Evolutionary conservation across 1,140 invertebrate genomes (phyloP).

Genomic region (Daktulosphaira vitifoliae): DNA sequence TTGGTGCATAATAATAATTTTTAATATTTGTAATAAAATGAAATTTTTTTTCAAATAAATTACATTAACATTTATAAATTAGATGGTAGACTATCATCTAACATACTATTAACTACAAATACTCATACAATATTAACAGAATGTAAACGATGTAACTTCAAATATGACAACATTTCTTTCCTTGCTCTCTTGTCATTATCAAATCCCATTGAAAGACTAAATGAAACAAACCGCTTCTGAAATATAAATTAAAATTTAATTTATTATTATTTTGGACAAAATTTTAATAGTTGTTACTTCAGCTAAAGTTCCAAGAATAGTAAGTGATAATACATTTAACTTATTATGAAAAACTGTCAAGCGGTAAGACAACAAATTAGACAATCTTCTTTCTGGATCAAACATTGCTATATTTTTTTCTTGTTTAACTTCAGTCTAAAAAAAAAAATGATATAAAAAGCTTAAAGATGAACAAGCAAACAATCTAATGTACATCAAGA

Average conservation of each 20-base stretch:
- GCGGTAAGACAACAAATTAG: slow-evolving; percentile 20
- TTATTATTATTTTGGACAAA: no score
- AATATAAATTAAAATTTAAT: not conserved
- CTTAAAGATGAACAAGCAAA: no score
- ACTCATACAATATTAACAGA: slow-evolving; percentile 20
- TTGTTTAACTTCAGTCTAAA: slow-evolving; percentile 10
- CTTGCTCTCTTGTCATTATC: slow-evolving; percentile 22
- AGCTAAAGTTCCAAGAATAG: slow-evolving; percentile 24
- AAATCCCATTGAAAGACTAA: slow-evolving; percentile 30
- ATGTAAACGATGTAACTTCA: slow-evolving; percentile 19
- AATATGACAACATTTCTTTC: slow-evolving; percentile 29
- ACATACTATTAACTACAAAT: no score
- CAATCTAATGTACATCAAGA: no score
- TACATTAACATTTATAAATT: no score
- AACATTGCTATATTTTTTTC: slow-evolving; percentile 12
- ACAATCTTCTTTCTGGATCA: slow-evolving; percentile 23
- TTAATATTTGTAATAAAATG: not conserved
- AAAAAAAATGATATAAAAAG: no score
- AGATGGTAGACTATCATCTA: no score
- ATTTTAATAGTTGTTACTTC: slow-evolving; percentile 5
- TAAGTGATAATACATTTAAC: slow-evolving; percentile 15
- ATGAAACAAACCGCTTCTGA: slow-evolving; percentile 27
- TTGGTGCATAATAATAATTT: no score
- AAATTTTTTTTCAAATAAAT: no score
- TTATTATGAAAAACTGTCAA: slow-evolving; percentile 31